phyloP scores from a whole-genome alignment of 2,113 vertebrate species.

The Amphiprion percula region DNA sequence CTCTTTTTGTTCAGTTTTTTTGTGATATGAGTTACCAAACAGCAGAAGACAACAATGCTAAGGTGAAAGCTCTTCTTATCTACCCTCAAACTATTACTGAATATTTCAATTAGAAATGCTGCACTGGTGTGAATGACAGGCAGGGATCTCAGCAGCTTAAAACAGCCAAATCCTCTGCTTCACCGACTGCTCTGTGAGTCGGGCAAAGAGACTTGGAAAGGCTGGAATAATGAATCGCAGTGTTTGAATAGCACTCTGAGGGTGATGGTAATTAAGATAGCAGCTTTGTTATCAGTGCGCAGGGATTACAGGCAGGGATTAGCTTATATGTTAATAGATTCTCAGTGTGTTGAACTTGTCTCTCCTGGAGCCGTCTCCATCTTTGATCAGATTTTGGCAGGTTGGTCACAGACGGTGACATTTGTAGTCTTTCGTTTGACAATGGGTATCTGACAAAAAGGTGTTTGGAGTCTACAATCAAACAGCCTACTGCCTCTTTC shows the following conservation, averaged over 20 bases:
- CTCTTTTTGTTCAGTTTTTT: neutral
- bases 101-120: conserved; percentile 43
- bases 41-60: neutral
- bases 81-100: conserved; percentile 9
- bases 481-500: neutral
- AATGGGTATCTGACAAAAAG: neutral
- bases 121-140: conserved; percentile 40
- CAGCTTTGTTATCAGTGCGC: conserved; percentile 51
- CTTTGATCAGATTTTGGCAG: conserved; percentile 34
- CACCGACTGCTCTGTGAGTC: conserved; percentile 12
- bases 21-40: neutral
- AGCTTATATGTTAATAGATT: conserved; percentile 67
- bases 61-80: conserved; percentile 12
- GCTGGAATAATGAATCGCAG: conserved; percentile 42
- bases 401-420: conserved; percentile 62
- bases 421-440: neutral
- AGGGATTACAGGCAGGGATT: conserved; percentile 72
- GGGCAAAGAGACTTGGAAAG: conserved; percentile 34
- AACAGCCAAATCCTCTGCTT: conserved; percentile 27
- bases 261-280: conserved; percentile 79
- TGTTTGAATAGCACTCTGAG: conserved; percentile 69
- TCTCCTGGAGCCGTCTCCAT: conserved; percentile 30
- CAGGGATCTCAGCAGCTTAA: conserved; percentile 34
- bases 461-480: neutral
- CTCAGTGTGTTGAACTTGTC: conserved; percentile 26